These are phyloP conservation scores for Pelecanus crispus DNA, from an alignment of 2,113 vertebrate species.

Conservation along the genomic window DNA sequence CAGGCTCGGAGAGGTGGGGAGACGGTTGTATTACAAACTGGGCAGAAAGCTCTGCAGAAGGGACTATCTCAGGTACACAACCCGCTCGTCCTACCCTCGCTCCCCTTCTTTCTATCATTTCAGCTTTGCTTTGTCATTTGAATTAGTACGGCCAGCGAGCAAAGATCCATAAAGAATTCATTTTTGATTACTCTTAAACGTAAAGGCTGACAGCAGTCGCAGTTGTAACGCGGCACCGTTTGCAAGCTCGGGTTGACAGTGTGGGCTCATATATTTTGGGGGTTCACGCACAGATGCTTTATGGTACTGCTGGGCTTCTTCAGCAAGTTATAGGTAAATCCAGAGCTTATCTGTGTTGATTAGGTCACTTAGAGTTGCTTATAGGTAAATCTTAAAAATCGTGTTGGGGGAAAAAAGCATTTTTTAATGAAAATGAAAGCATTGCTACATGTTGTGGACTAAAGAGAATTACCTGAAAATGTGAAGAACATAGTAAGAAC, in stretches of 20 bases:
- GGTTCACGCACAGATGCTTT: background rate
- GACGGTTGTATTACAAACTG: slow-evolving; percentile 95
- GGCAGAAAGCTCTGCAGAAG: slow-evolving; percentile 94
- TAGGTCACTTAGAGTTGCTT: background rate
- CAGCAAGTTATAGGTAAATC: background rate
- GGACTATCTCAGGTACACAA: slow-evolving; percentile 91
- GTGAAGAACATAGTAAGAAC: background rate
- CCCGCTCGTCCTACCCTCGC: fast-evolving
- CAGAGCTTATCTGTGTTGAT: background rate
- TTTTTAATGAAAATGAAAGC: background rate
- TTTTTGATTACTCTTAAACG: background rate
- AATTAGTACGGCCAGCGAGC: background rate
- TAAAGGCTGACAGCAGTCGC: background rate
- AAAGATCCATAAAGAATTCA: background rate
- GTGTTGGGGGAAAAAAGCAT: fast-evolving
- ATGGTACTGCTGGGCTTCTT: background rate
- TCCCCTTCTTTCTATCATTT: background rate
- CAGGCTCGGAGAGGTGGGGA: slow-evolving; percentile 92
- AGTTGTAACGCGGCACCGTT: fast-evolving
- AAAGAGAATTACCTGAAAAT: background rate
- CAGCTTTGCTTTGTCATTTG: background rate
- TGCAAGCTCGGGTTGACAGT: background rate
- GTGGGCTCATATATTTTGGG: background rate
- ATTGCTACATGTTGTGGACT: background rate
- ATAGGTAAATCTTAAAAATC: background rate